These are phyloP conservation scores for Ormia ochracea DNA, from an alignment of 2,888 invertebrate genomes.

Conservation along the genomic window DNA sequence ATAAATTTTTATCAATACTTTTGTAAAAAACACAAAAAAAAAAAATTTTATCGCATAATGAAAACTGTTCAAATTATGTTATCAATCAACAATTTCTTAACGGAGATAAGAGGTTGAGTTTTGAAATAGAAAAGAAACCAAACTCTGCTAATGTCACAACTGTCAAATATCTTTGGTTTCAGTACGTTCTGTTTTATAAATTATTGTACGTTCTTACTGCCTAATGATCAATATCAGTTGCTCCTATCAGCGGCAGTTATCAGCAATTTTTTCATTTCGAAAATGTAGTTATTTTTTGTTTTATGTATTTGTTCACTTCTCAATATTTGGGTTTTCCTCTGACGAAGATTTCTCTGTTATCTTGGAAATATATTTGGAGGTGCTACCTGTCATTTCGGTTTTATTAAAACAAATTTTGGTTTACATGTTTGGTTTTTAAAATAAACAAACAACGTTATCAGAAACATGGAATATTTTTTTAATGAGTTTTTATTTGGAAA, in stretches of 20 bases:
- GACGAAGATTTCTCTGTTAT: not conserved
- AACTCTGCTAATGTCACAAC: not conserved
- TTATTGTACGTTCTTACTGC: not conserved
- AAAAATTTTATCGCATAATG: slow-evolving; percentile 44
- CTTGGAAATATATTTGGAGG: not conserved
- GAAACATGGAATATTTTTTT: no score
- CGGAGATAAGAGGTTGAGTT: slow-evolving; percentile 19
- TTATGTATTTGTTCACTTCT: not conserved
- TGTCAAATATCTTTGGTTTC: slow-evolving; percentile 5
- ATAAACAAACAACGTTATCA: not conserved
- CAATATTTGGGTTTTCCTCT: slow-evolving; percentile 19
- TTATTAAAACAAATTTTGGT: not conserved
- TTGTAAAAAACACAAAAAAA: not conserved
- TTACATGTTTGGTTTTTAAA: not conserved
- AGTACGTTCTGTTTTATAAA: not conserved
- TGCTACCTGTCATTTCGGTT: slow-evolving; percentile 53
- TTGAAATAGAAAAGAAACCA: not conserved
- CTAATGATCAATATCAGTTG: slow-evolving; percentile 14
- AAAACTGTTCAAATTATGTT: slow-evolving; percentile 51
- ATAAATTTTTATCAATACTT: slow-evolving; percentile 3
- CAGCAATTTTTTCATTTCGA: not conserved
- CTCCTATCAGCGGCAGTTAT: slow-evolving; percentile 14
- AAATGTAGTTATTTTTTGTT: no score
- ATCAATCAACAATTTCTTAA: slow-evolving; percentile 22
- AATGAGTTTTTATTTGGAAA: no score